phyloP scores from a whole-genome alignment of 2,888 invertebrate species.

The Conops quadrifasciatus region DNA sequence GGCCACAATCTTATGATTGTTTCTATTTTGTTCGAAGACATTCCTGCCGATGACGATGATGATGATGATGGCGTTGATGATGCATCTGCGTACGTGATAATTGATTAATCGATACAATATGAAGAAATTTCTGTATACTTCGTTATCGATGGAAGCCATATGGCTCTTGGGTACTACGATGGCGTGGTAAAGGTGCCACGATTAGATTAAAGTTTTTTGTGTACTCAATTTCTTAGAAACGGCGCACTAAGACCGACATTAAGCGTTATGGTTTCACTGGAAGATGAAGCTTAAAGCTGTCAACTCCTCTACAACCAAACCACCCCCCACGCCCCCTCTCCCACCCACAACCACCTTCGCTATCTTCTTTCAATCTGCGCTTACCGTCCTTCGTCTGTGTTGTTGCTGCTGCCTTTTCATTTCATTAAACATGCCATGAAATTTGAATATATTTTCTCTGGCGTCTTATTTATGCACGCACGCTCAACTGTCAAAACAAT shows the following conservation, averaged over 20 bases:
- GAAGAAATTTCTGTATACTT: constrained; percentile 6
- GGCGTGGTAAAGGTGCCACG: too few relatives aligned
- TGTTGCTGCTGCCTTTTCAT: not conserved
- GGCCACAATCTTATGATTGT: constrained; percentile 19
- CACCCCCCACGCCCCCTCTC: too few relatives aligned
- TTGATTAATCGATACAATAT: constrained; percentile 24
- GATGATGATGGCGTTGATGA: not conserved
- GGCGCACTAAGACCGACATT: too few relatives aligned
- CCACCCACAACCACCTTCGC: not conserved
- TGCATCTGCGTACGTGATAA: constrained; percentile 8
- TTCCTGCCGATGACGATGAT: constrained; percentile 8
- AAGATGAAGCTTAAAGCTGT: too few relatives aligned
- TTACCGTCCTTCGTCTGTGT: not conserved
- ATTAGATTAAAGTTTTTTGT: too few relatives aligned
- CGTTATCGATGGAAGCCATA: not conserved
- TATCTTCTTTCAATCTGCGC: not conserved
- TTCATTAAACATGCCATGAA: constrained; percentile 15
- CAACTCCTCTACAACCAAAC: too few relatives aligned
- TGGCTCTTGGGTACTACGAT: too few relatives aligned
- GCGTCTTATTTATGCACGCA: constrained; percentile 18
- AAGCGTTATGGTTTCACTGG: too few relatives aligned
- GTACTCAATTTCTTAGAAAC: too few relatives aligned
- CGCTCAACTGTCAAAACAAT: constrained; percentile 6
- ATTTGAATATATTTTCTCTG: constrained; percentile 12
- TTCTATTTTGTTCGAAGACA: not conserved